These are phyloP conservation scores for Circaetus gallicus DNA, from an alignment of 2,113 vertebrate species.

Conservation along the genomic window DNA sequence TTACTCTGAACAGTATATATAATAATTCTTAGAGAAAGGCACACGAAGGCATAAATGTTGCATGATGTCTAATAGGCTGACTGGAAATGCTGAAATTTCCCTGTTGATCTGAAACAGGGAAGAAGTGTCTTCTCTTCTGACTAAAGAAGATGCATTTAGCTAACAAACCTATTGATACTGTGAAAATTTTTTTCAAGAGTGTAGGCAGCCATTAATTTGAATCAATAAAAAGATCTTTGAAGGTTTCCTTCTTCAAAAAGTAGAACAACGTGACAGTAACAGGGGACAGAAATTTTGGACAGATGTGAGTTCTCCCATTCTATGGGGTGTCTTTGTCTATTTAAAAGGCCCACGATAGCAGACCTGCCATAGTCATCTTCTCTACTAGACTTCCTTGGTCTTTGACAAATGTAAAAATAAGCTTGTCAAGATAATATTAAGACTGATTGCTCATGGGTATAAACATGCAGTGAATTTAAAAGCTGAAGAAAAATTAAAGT, in stretches of 20 bases:
- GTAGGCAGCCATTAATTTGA: background rate
- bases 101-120: background rate
- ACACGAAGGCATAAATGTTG: background rate
- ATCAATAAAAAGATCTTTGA: background rate
- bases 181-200: slow-evolving; percentile 10
- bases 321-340: background rate
- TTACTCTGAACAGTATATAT: background rate
- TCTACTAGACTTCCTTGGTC: background rate
- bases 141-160: background rate
- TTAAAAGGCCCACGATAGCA: slow-evolving; percentile 18
- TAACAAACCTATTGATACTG: background rate
- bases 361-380: background rate
- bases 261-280: background rate
- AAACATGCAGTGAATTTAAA: background rate
- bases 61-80: background rate
- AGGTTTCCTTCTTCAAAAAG: background rate
- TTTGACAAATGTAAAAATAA: background rate
- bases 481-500: background rate
- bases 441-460: background rate
- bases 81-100: background rate
- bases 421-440: slow-evolving; percentile 43
- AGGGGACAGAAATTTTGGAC: background rate
- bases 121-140: background rate
- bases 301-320: background rate
- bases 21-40: background rate